These are phyloP conservation scores for Litoditis marina DNA, from an alignment of 2,888 invertebrate genomes.

Conservation along the genomic window DNA sequence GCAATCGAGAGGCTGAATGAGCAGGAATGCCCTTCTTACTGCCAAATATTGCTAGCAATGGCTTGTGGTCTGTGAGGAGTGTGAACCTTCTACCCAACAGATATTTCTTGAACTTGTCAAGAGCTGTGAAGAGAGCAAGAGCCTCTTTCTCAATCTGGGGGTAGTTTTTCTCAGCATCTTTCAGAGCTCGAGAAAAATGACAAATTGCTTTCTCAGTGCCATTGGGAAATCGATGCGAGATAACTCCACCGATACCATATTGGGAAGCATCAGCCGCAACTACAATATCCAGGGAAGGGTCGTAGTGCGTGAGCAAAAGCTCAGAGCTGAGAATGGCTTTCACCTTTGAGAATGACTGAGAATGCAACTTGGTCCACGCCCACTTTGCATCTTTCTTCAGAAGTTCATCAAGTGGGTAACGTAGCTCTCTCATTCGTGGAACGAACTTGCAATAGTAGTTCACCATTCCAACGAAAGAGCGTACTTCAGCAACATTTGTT, in stretches of 20 bases:
- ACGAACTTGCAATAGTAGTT: too few species aligned
- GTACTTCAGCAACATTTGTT: too few species aligned
- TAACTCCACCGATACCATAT: constrained; percentile 55
- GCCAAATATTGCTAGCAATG: constrained; percentile 57
- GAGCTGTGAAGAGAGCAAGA: constrained; percentile 62
- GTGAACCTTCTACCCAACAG: constrained; percentile 63
- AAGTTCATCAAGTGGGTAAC: too few species aligned
- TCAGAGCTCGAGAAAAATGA: constrained; percentile 29
- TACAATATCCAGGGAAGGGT: constrained; percentile 49
- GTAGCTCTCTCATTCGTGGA: too few species aligned
- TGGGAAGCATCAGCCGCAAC: constrained; percentile 63
- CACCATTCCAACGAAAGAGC: too few species aligned
- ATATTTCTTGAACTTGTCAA: constrained; percentile 63
- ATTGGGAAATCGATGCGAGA: constrained; percentile 43
- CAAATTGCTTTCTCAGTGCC: constrained; percentile 40
- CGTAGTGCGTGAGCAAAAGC: constrained; percentile 59
- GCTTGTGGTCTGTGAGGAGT: constrained; percentile 48
- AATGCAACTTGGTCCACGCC: too few species aligned
- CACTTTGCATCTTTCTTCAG: too few species aligned
- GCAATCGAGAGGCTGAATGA: constrained; percentile 52
- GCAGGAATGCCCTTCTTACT: constrained; percentile 42
- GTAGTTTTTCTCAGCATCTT: constrained; percentile 33
- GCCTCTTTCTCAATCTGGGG: constrained; percentile 59
- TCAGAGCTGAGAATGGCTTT: too few species aligned
- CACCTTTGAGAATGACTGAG: too few species aligned